These are phyloP conservation scores for Quadroppia sp. DNA, from an alignment of 2,888 invertebrate species.

Conservation along the genomic window DNA sequence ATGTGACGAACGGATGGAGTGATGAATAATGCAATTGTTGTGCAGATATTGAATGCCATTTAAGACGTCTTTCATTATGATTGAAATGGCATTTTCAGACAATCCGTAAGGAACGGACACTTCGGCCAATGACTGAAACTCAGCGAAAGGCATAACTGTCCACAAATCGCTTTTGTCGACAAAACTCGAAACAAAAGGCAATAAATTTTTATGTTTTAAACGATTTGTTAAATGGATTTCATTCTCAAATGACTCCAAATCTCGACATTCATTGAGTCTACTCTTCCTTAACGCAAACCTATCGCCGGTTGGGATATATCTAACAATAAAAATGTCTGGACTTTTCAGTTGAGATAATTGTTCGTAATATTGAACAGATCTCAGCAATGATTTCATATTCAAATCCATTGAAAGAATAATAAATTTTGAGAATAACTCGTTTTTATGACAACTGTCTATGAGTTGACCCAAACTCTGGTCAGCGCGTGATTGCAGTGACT, in stretches of 20 bases:
- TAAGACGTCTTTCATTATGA: slow-evolving; percentile 38
- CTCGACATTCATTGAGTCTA: background rate
- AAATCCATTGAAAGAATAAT: too few relatives aligned
- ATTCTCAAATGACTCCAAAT: slow-evolving; percentile 19
- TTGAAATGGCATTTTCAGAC: slow-evolving; percentile 39
- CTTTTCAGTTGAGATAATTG: background rate
- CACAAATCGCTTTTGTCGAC: background rate
- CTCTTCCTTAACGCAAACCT: background rate
- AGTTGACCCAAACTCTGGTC: too few relatives aligned
- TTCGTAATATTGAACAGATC: background rate
- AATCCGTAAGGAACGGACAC: slow-evolving; percentile 38
- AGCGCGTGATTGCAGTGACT: too few relatives aligned
- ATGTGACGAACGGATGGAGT: slow-evolving; percentile 41
- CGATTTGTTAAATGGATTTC: slow-evolving; percentile 1
- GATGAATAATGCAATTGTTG: slow-evolving; percentile 39
- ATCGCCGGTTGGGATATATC: background rate
- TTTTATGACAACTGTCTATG: too few relatives aligned
- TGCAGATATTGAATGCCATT: slow-evolving; percentile 42
- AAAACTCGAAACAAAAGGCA: slow-evolving; percentile 15
- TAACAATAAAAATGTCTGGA: background rate
- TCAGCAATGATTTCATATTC: background rate
- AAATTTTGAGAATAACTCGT: too few relatives aligned
- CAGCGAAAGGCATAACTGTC: slow-evolving; percentile 33
- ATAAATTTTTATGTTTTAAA: slow-evolving; percentile 29
- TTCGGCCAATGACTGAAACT: slow-evolving; percentile 21